These are phyloP conservation scores for Erebia palarica DNA, from an alignment of 2,888 invertebrate genomes.

Conservation along the genomic window DNA sequence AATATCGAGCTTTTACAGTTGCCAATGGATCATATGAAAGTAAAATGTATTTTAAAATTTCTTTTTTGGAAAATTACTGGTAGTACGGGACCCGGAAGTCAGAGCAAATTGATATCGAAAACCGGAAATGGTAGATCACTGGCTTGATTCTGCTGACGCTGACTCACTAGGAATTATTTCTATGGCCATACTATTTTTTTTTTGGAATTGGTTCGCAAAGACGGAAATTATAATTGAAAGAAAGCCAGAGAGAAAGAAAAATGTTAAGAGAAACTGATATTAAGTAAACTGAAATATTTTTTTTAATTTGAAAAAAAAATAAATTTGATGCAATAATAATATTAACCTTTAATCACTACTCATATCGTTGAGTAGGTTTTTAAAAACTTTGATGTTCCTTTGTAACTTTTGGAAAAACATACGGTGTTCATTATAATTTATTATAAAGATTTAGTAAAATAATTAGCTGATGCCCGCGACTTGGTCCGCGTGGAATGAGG, in stretches of 20 bases:
- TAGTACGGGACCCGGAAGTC: constrained; percentile 42
- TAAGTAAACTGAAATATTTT: too few species aligned
- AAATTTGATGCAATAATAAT: too few species aligned
- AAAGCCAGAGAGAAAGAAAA: neutral
- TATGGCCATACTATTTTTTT: constrained; percentile 18
- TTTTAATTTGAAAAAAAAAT: too few species aligned
- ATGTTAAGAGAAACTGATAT: neutral
- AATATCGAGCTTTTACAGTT: neutral
- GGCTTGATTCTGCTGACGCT: constrained; percentile 43
- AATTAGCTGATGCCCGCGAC: too few species aligned
- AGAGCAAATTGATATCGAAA: constrained; percentile 48
- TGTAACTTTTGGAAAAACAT: too few species aligned
- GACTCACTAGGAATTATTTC: constrained; percentile 38
- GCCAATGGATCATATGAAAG: constrained; percentile 2
- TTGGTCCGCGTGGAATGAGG: too few species aligned
- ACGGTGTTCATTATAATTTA: too few species aligned
- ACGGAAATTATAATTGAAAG: neutral
- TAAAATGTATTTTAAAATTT: neutral
- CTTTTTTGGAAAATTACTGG: constrained; percentile 14
- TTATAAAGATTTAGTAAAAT: too few species aligned
- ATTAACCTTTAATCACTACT: too few species aligned
- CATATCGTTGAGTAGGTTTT: too few species aligned
- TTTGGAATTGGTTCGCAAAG: neutral
- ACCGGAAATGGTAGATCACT: constrained; percentile 45
- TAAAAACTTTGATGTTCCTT: too few species aligned